Evolutionary conservation across 2,888 invertebrate genomes (phyloP).

Genomic region (Conchocele bisecta): DNA sequence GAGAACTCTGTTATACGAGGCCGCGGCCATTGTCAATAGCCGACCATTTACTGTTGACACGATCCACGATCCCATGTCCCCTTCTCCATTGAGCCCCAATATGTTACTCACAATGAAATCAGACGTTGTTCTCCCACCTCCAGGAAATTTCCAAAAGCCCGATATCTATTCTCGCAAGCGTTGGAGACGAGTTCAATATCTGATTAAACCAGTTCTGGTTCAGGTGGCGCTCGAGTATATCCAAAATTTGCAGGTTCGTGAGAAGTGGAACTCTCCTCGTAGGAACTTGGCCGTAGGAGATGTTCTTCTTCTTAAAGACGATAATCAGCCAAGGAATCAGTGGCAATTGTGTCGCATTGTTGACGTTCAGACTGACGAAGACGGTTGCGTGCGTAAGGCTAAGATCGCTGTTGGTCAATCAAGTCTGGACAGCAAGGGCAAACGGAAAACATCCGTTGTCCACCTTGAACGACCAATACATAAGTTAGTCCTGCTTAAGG

Average conservation of each 20-base stretch:
- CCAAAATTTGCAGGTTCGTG: constrained; percentile 28
- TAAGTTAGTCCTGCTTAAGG: constrained; percentile 45
- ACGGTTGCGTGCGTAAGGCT: constrained; percentile 45
- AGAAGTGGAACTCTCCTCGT: constrained; percentile 34
- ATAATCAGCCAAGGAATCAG: constrained; percentile 32
- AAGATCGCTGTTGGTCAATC: constrained; percentile 19
- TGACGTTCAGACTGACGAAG: constrained; percentile 13
- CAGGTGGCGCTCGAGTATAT: constrained; percentile 58
- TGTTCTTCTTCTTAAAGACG: constrained; percentile 54
- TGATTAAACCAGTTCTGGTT: constrained; percentile 57
- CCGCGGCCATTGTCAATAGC: constrained; percentile 44
- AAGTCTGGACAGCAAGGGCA: constrained; percentile 9
- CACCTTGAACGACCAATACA: constrained; percentile 50
- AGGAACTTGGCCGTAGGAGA: constrained; percentile 48
- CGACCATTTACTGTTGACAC: constrained; percentile 45
- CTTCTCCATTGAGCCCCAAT: constrained; percentile 25
- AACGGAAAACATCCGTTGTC: constrained; percentile 1
- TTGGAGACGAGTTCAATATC: constrained; percentile 55
- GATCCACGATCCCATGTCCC: constrained; percentile 17
- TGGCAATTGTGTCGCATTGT: constrained; percentile 40
- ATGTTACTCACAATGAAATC: constrained; percentile 44
- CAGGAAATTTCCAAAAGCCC: constrained; percentile 46
- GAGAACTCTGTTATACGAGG: constrained; percentile 52
- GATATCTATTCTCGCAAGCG: constrained; percentile 52
- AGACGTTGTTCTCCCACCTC: constrained; percentile 36